These are phyloP conservation scores for Nemopilema nomurai DNA, from an alignment of 30 jellyfish, hydroid and myxozoan genomes.

Conservation along the genomic window DNA sequence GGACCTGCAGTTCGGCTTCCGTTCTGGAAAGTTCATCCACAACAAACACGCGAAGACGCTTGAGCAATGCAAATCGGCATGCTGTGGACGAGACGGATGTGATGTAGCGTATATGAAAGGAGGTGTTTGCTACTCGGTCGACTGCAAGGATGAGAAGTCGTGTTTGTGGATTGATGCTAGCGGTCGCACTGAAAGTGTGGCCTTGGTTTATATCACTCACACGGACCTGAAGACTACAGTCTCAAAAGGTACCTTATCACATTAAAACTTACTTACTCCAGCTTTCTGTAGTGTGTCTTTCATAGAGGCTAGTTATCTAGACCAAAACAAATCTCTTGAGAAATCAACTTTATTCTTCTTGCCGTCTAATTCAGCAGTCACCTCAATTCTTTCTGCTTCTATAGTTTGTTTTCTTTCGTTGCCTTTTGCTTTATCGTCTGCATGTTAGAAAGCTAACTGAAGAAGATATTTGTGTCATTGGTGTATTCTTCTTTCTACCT, in stretches of 20 bases:
- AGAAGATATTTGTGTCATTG: too few species aligned
- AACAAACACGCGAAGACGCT: conserved; percentile 58
- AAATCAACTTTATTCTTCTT: too few species aligned
- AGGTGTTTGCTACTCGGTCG: conserved; percentile 69
- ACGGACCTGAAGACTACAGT: conserved; percentile 1
- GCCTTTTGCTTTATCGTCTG: too few species aligned
- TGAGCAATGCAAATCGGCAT: conserved; percentile 65
- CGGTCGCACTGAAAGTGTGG: conserved; percentile 2
- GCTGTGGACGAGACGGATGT: conserved; percentile 62
- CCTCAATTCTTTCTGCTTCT: too few species aligned
- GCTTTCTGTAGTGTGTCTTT: too few species aligned
- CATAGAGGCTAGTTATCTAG: too few species aligned
- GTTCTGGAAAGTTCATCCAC: conserved; percentile 58
- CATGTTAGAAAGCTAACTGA: too few species aligned
- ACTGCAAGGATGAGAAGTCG: conserved; percentile 65
- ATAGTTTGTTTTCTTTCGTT: too few species aligned
- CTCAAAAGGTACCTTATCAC: conserved; percentile 12
- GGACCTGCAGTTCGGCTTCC: conserved; percentile 52
- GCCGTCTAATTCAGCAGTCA: too few species aligned
- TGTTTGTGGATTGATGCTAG: conserved; percentile 73
- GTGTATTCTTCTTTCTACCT: too few species aligned
- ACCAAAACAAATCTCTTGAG: too few species aligned
- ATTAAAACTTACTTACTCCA: background rate
- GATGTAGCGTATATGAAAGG: conserved; percentile 77
- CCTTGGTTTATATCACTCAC: conserved; percentile 26